These are phyloP conservation scores for Aphaenogaster rudis DNA, from an alignment of 1,140 invertebrate species.

Conservation along the genomic window DNA sequence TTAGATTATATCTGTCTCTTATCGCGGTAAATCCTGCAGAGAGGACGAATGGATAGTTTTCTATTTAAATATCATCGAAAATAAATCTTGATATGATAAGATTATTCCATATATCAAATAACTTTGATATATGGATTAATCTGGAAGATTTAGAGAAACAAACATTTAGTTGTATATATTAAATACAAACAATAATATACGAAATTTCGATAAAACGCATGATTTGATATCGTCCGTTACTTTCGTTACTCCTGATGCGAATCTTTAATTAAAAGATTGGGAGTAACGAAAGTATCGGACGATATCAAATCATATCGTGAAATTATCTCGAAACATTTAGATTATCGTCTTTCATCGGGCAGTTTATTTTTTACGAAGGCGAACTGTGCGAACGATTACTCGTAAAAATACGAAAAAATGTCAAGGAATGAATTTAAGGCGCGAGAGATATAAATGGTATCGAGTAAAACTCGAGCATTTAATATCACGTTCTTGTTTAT, in stretches of 20 bases:
- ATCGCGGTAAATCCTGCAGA: neutral
- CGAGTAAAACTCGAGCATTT: slow-evolving; percentile 1
- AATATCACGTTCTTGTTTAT: slow-evolving; percentile 6
- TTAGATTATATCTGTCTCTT: neutral
- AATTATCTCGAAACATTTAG: neutral
- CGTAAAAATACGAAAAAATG: neutral
- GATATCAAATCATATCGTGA: neutral
- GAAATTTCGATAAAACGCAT: neutral
- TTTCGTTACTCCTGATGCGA: too few relatives aligned
- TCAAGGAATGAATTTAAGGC: neutral
- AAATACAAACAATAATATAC: slow-evolving; percentile 18
- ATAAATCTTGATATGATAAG: neutral
- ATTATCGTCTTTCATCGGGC: neutral
- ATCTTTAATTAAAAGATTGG: slow-evolving; percentile 4
- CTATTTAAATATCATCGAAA: neutral
- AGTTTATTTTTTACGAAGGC: neutral
- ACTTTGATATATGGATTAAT: too few relatives aligned
- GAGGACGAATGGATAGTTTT: neutral
- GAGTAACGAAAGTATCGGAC: neutral
- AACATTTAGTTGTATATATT: neutral
- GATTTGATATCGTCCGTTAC: too few relatives aligned
- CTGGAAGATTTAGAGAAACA: neutral
- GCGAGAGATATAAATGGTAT: neutral
- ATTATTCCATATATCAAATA: slow-evolving; percentile 1
- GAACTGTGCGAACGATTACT: neutral